phyloP scores from a whole-genome alignment of 2,888 invertebrate species.

The Globia sparganii region DNA sequence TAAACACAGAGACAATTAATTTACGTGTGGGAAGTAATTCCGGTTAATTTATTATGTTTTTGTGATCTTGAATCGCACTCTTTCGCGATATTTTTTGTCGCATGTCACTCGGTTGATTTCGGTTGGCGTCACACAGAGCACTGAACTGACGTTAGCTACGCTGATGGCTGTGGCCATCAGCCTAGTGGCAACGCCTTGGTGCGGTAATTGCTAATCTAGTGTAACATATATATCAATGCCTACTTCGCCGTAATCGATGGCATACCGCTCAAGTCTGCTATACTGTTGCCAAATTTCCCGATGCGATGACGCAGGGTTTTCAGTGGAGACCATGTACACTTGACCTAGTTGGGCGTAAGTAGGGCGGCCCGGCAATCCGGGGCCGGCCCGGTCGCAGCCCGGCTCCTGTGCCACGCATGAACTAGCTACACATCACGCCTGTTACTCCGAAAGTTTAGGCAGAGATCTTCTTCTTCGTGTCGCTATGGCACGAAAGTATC shows the following conservation, averaged over 20 bases:
- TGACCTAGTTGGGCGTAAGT: conserved; percentile 84
- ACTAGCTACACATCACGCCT: not conserved
- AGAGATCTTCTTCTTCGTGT: not conserved
- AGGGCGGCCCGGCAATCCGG: conserved; percentile 75
- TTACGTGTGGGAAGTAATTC: too few species aligned
- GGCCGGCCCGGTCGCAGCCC: conserved; percentile 52
- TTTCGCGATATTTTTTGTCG: too few species aligned
- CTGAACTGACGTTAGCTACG: too few species aligned
- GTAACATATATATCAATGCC: too few species aligned
- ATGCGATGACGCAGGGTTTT: conserved; percentile 59
- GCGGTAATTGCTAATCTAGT: too few species aligned
- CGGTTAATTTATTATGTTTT: too few species aligned
- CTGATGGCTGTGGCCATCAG: too few species aligned
- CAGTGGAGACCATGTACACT: conserved; percentile 78
- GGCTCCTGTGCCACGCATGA: conserved; percentile 38
- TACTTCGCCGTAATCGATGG: conserved; percentile 6
- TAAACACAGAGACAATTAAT: too few species aligned
- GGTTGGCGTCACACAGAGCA: too few species aligned
- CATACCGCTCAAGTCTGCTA: conserved; percentile 17
- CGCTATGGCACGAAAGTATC: not conserved
- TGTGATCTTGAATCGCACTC: too few species aligned
- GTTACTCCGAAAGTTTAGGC: not conserved
- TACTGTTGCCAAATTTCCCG: conserved; percentile 58
- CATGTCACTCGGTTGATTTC: too few species aligned
- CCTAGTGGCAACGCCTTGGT: too few species aligned